Conservation (phyloP, 2,113 vertebrate genomes). For the Pterocles orientalis region DNA sequence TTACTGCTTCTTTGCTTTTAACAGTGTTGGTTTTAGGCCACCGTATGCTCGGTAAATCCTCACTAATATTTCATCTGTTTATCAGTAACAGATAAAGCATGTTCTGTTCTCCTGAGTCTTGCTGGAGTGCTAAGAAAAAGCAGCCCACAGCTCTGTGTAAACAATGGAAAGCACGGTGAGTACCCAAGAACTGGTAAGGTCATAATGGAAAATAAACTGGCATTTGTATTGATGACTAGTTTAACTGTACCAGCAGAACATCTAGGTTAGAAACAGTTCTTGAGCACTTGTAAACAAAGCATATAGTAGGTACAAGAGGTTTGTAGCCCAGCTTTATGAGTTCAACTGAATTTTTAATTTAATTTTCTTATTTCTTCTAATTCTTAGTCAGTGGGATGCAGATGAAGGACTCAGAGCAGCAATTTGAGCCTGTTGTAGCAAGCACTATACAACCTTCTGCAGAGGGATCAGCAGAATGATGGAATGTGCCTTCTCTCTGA, state of each 20-base stretch:
- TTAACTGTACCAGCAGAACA: neutral
- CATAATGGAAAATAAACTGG: neutral
- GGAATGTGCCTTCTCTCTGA: neutral
- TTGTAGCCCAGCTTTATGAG: neutral
- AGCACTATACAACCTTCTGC: neutral
- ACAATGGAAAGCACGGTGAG: constrained; percentile 28
- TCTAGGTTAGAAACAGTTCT: neutral
- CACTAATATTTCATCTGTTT: constrained; percentile 1
- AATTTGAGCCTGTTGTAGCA: neutral
- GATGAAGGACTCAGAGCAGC: neutral
- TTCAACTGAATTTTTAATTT: neutral
- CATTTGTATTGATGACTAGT: neutral
- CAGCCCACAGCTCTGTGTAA: neutral
- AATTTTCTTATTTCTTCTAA: neutral
- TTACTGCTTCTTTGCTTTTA: neutral
- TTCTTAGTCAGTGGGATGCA: neutral
- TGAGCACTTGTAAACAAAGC: neutral
- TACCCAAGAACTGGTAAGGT: neutral
- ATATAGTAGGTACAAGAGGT: neutral
- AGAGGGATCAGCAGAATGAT: neutral
- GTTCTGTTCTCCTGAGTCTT: constrained; percentile 9
- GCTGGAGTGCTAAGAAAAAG: neutral
- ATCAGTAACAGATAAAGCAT: constrained; percentile 26
- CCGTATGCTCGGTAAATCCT: neutral
- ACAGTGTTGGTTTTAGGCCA: neutral